Evolutionary conservation across 2,888 invertebrate species (phyloP), one percentile per base, ranked within the genome.

Genomic region (Tridacna gigas): DNA sequence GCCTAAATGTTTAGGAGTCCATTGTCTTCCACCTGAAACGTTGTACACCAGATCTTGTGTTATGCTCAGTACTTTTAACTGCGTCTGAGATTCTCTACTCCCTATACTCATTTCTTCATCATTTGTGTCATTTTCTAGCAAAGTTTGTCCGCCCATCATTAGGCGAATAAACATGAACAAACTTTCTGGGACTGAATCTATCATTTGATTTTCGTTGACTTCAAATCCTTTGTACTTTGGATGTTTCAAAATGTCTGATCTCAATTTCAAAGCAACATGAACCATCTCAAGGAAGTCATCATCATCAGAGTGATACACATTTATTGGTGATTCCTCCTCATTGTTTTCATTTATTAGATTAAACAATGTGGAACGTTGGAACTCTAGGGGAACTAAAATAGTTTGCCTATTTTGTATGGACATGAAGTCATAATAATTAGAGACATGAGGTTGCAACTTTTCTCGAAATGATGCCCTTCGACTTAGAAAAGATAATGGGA

Each of bases 1-100:
- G 3, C 76, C 71, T 20, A 76, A 51, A 69, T 80, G 77, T 51
- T 65, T 80, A 15, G 80, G 76, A 7, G 80, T 80, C 60, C 74
- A 66, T 26, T 74, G 45, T 67, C 65, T 74, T 4, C 79, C 79
- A 63, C 28, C 65, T 25, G 13, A 56, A 13, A 79, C 74, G 20
- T 48, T 65, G 28, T 74, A 79, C 18, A 79, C 79, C 11, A 74
- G 20, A 56, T 74, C 79, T 37, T 79, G 79, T 13, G 74, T 74
- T 63, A 74, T 48, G 22, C 79, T 79, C n/a, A 73, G 37, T 13
- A 25, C 45, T 25, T 63, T 48, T 15, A n/a, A 4, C 26, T 66
- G 25, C 7, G 12, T 25, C 66, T 11, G 26, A 26, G 66, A 66
- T 66, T 66, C 66, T 26, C 26, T 18, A 11, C 26, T 11, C 18